Evolutionary conservation across 2,113 vertebrate species (phyloP).

Genomic region (Urocolius indicus): DNA sequence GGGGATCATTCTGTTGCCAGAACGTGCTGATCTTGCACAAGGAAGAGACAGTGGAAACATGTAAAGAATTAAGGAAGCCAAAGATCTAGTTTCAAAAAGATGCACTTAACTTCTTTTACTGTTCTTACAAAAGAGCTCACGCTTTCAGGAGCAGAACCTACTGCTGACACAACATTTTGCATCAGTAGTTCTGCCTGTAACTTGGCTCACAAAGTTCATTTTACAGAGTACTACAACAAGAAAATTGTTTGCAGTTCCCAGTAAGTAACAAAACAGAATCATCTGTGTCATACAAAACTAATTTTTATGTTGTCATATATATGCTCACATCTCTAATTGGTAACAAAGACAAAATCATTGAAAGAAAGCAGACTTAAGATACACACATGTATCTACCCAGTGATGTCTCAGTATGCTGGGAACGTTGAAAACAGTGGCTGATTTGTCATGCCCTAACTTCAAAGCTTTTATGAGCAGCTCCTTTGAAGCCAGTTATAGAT

Average conservation of each 20-base stretch:
- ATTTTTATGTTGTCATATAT: not conserved
- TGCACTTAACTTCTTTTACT: not conserved
- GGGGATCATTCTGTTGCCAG: not conserved
- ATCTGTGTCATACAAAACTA: not conserved
- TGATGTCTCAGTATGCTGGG: not conserved
- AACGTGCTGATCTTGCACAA: not conserved
- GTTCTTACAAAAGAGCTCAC: not conserved
- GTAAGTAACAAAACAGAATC: not conserved
- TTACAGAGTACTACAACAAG: not conserved
- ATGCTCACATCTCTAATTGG: not conserved
- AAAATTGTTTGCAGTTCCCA: conserved; percentile 12
- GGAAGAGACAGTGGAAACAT: not conserved
- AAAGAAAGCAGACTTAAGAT: not conserved
- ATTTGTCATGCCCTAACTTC: not conserved
- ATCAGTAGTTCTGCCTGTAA: not conserved
- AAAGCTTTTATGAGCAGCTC: not conserved
- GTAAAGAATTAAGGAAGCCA: not conserved
- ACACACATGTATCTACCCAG: not conserved
- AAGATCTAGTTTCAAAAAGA: not conserved
- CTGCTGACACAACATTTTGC: not conserved
- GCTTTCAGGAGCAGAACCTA: not conserved
- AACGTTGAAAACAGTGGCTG: not conserved
- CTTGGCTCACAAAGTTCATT: not conserved
- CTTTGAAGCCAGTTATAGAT: conserved; percentile 28
- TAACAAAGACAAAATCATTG: not conserved